A percentile compares a stretch with the other conserved stretches of the same genome.
Conservation (phyloP, 1,140 invertebrate genomes). For the Bombus consobrinus region DNA sequence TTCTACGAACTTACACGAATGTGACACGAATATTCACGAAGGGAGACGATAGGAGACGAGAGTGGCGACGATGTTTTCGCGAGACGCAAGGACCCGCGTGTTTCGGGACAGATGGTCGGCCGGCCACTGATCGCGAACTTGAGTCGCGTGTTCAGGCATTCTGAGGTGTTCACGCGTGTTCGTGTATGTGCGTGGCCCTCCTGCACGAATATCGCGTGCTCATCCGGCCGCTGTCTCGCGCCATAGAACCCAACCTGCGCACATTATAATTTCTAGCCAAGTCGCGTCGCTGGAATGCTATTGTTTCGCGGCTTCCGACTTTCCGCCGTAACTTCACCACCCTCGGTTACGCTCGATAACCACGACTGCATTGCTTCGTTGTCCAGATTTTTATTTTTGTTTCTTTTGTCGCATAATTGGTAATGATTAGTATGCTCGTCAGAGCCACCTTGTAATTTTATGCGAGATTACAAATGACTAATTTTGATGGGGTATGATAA, state of each 20-base stretch:
- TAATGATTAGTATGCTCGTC: background rate
- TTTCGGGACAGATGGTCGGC: slow-evolving; percentile 64
- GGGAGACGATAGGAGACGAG: background rate
- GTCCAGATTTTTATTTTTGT: background rate
- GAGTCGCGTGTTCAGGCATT: slow-evolving; percentile 12
- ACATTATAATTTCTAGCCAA: slow-evolving; percentile 53
- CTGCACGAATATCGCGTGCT: slow-evolving; percentile 42
- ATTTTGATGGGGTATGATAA: background rate
- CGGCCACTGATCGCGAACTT: slow-evolving; percentile 60
- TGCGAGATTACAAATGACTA: background rate
- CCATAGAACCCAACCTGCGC: background rate
- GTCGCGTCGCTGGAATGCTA: slow-evolving; percentile 44
- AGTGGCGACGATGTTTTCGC: slow-evolving; percentile 7
- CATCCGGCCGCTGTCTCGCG: slow-evolving; percentile 32
- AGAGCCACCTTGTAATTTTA: background rate
- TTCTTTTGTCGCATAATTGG: background rate
- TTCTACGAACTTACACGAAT: background rate
- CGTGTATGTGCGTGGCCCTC: slow-evolving; percentile 41
- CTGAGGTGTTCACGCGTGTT: slow-evolving; percentile 35
- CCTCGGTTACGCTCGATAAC: background rate
- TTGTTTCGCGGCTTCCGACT: slow-evolving; percentile 45
- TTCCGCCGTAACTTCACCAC: background rate
- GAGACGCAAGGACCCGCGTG: slow-evolving; percentile 45
- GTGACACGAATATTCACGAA: background rate
- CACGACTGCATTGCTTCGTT: background rate